Base-by-base conservation (phyloP, 2,888 invertebrate genomes). In the Hetaerina titia region DNA sequence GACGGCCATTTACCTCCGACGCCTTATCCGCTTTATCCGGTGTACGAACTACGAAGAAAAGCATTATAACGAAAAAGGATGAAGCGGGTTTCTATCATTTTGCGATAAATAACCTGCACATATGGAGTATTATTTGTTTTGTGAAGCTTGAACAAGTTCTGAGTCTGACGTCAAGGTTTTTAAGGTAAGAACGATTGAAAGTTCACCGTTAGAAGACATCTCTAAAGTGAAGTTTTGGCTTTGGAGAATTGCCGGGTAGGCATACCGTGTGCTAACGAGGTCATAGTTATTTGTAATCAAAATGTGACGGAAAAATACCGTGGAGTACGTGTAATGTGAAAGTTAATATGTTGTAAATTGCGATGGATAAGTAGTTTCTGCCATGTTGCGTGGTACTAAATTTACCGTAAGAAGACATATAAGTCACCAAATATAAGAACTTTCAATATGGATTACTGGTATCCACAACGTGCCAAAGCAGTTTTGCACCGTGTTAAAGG, bases 401-500 rank as follows among this genome's bases (percentile, higher is more conserved):
- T 92, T 92, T 92, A 74, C 92, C 92, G 92, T 92, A 92, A 92
- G 92, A 92, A 92, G 92, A 92, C 92, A 56, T 74, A 92, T 92
- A 74, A 92, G n/a, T 64, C 92, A 92, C 56, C 92, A 92, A 92
- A 74, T 74, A 92, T 92, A 92, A 92, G 92, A 92, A 92, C 92
- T 92, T 92, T 64, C 92, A 69, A 92, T 92, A 92, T 92, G 92
- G 92, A 92, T 92, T 92, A 92, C 92, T 92, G 92, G 92, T 92
- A 92, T 92, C 92, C 69, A 69, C 92, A 92, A 74, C 92, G 92
- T 92, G 92, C 92, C 92, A 92, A 69, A 56, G 92, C 92, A 92
- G 92, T 92, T 74, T 92, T 92, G 92, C 92, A 92, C 64, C 92
- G 56, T 56, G 56, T 63, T 69, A 92, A 92, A 92, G 92, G 92